Base-by-base conservation (phyloP, 2,888 invertebrate species). In the Diplazon laetatorius region DNA sequence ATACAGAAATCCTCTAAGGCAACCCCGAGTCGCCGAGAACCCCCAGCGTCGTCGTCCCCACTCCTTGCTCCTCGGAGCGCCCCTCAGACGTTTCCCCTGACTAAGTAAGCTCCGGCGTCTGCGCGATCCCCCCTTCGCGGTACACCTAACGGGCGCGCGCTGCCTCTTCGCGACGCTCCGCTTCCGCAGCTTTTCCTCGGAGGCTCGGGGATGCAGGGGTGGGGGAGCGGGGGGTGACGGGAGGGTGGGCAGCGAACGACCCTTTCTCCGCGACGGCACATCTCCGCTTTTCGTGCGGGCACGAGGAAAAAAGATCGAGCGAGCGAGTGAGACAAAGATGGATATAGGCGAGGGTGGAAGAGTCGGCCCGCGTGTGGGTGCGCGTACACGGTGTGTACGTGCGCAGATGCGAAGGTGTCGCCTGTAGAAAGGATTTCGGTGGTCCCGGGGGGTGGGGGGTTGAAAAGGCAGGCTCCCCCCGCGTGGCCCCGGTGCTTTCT, bases 71-170 rank as follows among this genome's bases (percentile, higher is more conserved):
- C 12, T n/a, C 35, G n/a, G 42, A 14, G 70, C 83, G 74, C 83
- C 86, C 85, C 85, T 85, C 82, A 85, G 85, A 85, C 78, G 76
- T 83, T n/a, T 82, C 80, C 57, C 50, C 60, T 70, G 60, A 71
- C 55, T 39, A 69, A 57, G 81, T 50, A 74, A 78, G 76, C 80
- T 78, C 79, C 75, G 80, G 78, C 78, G 76, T 76, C 77, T 74
- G 12, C 57, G 62, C 25, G 39, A 68, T 66, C 77, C 77, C 80
- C 75, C 62, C 75, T 50, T 18, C 62, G 18, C 20, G 8, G 35
- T 48, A 14, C 78, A 68, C 57, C 37, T 20, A 74, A 50, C 66
- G 70, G n/a, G n/a, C 60, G 74, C 63, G 71, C 71, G 75, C 66
- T 55, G 44, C 59, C 78, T 78, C 72, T 63, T 79, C 44, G 75